These are phyloP conservation scores for Geopemphigus sp. DNA, from an alignment of 1,140 invertebrate genomes.

Conservation along the genomic window DNA sequence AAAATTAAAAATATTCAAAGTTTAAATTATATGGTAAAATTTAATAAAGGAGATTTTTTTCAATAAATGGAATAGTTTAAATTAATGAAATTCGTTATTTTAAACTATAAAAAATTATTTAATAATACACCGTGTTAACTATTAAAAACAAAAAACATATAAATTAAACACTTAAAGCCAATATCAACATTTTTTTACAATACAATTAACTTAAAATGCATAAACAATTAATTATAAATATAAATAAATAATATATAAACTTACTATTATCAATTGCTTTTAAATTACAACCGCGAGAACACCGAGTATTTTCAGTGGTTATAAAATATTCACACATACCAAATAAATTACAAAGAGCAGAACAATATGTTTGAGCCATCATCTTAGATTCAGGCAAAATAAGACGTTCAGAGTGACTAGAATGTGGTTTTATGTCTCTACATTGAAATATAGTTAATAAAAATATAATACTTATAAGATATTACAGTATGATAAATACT, in stretches of 20 bases:
- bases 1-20: no score
- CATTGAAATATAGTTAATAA: neutral
- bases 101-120: neutral
- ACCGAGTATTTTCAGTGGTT: neutral
- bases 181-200: no score
- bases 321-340: constrained; percentile 40
- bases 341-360: constrained; percentile 40
- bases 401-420: neutral
- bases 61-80: no score
- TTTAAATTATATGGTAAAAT: no score
- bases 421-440: neutral
- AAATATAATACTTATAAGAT: neutral
- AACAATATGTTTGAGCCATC: constrained; percentile 20
- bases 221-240: neutral
- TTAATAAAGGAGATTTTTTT: no score
- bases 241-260: neutral
- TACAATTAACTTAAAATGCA: neutral
- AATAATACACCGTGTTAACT: neutral
- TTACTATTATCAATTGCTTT: neutral
- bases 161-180: no score
- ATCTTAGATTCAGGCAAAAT: constrained; percentile 9
- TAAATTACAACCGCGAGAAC: neutral
- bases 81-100: no score
- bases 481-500: neutral
- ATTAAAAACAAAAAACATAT: no score